Evolutionary conservation across 2,888 invertebrate species (phyloP).

Genomic region (Spatulosminthurus flaviceps): DNA sequence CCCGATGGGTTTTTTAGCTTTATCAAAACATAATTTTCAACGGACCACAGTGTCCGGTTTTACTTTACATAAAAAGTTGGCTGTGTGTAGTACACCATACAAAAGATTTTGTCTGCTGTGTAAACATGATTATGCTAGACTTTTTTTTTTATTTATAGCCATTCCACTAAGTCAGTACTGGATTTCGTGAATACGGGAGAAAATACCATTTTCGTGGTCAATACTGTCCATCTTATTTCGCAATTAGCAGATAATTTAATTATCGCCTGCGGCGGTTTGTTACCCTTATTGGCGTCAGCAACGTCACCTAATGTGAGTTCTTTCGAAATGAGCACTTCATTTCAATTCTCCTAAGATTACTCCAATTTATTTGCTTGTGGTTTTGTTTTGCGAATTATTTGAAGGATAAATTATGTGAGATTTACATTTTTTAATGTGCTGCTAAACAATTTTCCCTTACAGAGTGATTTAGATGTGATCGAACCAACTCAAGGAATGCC

Average conservation of each 20-base stretch:
- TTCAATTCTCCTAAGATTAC: background rate
- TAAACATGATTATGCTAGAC: no score
- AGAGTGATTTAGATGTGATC: conserved; percentile 98
- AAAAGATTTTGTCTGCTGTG: background rate
- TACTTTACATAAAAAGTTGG: no score
- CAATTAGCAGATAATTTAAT: conserved; percentile 98
- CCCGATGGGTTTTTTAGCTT: background rate
- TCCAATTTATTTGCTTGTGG: background rate
- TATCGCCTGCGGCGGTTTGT: conserved; percentile 95
- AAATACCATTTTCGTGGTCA: conserved; percentile 98
- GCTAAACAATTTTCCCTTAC: conserved; percentile 53
- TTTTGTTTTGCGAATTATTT: background rate
- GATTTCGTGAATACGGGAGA: conserved; percentile 99
- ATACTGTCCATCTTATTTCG: conserved; percentile 98
- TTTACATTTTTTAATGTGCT: background rate
- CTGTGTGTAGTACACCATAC: no score
- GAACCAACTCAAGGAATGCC: conserved; percentile 99
- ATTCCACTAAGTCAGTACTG: conserved; percentile 94
- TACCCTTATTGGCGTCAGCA: conserved; percentile 96
- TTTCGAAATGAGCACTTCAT: background rate
- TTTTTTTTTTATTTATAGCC: conserved; percentile 73
- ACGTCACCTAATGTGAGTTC: conserved; percentile 94
- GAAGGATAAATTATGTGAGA: background rate
- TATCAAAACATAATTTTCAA: background rate
- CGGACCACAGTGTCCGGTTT: no score